Evolutionary conservation across 2,888 invertebrate species (phyloP), one percentile per base, ranked within the genome.

Genomic region (Metopia argyrocephala): DNA sequence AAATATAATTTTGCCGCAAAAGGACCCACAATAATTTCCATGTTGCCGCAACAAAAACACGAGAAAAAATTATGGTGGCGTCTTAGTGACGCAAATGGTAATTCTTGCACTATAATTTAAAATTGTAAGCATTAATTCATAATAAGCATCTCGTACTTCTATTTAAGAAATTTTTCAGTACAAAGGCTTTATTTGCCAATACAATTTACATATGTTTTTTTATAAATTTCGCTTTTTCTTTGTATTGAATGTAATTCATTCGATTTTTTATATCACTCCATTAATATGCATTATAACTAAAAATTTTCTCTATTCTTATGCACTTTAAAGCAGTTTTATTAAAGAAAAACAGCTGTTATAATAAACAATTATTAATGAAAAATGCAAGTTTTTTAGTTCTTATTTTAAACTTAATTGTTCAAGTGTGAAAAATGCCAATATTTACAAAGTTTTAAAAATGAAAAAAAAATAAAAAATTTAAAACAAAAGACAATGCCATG

Each of bases 391-490:
- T 27, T 54, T 52, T 69, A 69, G 25, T 65, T n/a, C 5, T n/a
- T 27, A 15, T 48, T 66, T 15, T 46, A 45, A 80, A 59, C 18
- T 64, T 78, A 78, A 81, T 81, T 81, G 65, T 78, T 74, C 64
- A 74, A 78, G 80, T 81, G 78, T 74, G 80, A 81, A 81, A 80
- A 81, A 74, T 69, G 9, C 38, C 48, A 78, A 78, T 70, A 81
- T 81, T 80, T 81, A 23, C 50, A 38, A 2, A 38, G 59, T 9
- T 70, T 71, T 45, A 52, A 38, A 38, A 15, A 15, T 27, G n/a
- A 38, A 68, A 7, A 9, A 52, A 45, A 57, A 70, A 18, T 4
- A 28, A 52, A 59, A 46, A 3, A n/a, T n/a, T 59, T 65, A 20
- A 56, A 45, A 69, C 7, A 31, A 76, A 78, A 65, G 62, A 74